Base-by-base conservation (phyloP, 1,140 invertebrate species). In the Orchesella cincta region DNA sequence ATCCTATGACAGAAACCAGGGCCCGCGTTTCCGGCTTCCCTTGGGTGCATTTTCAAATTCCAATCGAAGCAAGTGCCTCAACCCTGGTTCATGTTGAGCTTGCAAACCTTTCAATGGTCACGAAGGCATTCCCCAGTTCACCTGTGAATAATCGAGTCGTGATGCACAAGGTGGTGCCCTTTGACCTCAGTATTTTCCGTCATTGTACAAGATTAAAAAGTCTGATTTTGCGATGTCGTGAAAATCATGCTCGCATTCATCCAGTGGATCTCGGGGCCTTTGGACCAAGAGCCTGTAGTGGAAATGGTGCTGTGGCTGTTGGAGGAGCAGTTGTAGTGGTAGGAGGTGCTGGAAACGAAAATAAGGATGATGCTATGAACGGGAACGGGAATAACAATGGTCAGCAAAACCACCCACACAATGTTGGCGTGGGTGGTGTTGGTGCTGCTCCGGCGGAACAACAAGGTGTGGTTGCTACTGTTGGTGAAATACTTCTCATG, bases 11-110 rank as follows among this genome's bases (percentile, higher is more conserved):
- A 34, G 75, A 76, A 28, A 71, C 75, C 23, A 20, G 74, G 52
- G 74, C 46, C 29, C 39, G 73, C 67, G 54, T 78, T 34, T 39
- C 72, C 5, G 77, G 80, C 12, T 79, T 81, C 64, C 80, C 80
- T n/a, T 81, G 80, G 80, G 54, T 52, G 54, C 54, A 75, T 57
- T 79, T 81, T 39, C 67, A 77, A 64, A 3, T 33, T 14, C 80
- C 80, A 16, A 77, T 81, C 51, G 33, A 76, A 26, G 52, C 74
- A 31, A 77, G 64, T 35, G 46, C 46, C 26, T 18, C 46, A 26
- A 77, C 75, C 8, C 46, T 81, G 18, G 64, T 73, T 20, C 54
- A 36, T 39, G 75, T 79, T 18, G 80, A 81, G 35, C 73, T 81
- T 34, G 75, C 73, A 20, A 78, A 62, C 52, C 54, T 81, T 33